Percentiles rank a stretch among this genome's conserved stretches.
Conservation (phyloP, 2,888 invertebrate species). For the Pegoplata infirma region DNA sequence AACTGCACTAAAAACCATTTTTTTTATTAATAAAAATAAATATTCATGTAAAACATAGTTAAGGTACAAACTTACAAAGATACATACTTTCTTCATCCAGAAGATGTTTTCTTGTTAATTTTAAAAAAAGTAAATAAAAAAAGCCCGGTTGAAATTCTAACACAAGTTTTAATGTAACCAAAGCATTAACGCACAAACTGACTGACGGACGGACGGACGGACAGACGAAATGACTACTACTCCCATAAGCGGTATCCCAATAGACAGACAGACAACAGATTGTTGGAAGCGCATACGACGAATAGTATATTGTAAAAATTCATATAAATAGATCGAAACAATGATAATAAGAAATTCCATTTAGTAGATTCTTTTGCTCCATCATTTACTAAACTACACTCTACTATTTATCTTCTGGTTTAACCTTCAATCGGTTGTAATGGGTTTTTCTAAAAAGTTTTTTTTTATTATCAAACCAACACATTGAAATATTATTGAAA, state of each 20-base stretch:
- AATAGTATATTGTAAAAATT: no score
- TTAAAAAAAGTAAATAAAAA: background rate
- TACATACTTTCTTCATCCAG: no score
- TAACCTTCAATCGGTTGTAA: constrained; percentile 55
- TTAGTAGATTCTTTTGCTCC: constrained; percentile 33
- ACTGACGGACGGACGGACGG: no score
- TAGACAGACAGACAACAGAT: background rate
- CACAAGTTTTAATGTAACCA: constrained; percentile 34
- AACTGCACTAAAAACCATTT: no score
- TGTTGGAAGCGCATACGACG: background rate
- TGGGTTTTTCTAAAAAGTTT: background rate
- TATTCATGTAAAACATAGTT: background rate
- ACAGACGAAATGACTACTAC: no score
- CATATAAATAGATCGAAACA: constrained; percentile 3
- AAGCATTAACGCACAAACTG: constrained; percentile 30
- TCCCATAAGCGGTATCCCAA: background rate
- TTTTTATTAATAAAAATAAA: background rate
- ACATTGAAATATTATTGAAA: constrained; percentile 21
- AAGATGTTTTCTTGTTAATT: background rate
- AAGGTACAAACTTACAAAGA: no score
- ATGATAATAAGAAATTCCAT: constrained; percentile 56
- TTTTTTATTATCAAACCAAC: background rate
- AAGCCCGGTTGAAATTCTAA: constrained; percentile 23
- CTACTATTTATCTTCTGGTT: constrained; percentile 8
- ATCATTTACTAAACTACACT: no score